Evolutionary conservation across 2,888 invertebrate genomes (phyloP).

Genomic region (Caenorhabditis wallacei): DNA sequence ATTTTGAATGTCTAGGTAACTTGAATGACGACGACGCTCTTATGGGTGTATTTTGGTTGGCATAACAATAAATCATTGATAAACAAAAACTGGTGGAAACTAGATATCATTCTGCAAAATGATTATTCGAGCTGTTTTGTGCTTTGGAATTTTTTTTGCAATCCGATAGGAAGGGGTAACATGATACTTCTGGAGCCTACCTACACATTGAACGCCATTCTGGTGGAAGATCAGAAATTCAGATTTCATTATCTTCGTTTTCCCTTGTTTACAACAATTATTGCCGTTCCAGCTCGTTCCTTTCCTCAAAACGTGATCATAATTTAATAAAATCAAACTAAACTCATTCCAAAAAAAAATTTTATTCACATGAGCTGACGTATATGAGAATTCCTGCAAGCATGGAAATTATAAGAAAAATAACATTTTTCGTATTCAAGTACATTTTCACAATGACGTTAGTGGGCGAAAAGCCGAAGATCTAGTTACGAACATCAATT

Average conservation of each 20-base stretch:
- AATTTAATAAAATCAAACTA: no score
- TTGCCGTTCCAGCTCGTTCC: no score
- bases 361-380: not conserved
- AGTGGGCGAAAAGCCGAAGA: not conserved
- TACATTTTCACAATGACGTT: not conserved
- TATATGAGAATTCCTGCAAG: not conserved
- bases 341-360: no score
- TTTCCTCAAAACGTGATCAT: no score
- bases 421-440: not conserved
- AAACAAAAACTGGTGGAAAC: not conserved
- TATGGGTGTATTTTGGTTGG: not conserved
- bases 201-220: not conserved
- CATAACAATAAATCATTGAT: not conserved
- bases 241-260: not conserved
- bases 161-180: not conserved
- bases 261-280: not conserved
- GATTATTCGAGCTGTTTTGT: not conserved
- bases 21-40: not conserved
- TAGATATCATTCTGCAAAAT: not conserved
- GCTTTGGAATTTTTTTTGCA: constrained; percentile 3
- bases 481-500: not conserved
- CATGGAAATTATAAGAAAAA: not conserved
- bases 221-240: not conserved
- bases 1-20: not conserved
- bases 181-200: not conserved